A percentile compares a stretch with the other conserved stretches of the same genome.
Conservation (phyloP, 2,113 vertebrate species). For the Phrynosoma blainvillii region DNA sequence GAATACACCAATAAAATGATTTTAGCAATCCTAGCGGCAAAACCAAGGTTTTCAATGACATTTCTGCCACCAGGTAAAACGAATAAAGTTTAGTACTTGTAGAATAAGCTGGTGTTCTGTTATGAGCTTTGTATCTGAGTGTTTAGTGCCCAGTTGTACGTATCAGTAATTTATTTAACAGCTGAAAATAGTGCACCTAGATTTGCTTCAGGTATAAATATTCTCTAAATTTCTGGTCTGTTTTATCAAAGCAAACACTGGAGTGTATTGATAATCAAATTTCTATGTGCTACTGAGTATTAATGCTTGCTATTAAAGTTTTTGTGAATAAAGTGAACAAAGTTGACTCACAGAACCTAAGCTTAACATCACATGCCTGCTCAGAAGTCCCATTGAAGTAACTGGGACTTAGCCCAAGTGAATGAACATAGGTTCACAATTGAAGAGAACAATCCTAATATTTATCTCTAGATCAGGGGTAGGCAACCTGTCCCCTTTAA, state of each 20-base stretch:
- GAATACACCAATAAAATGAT: conserved; percentile 9
- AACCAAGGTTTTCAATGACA: background rate
- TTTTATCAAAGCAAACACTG: background rate
- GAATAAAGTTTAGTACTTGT: conserved; percentile 10
- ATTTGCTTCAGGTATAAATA: too few species aligned
- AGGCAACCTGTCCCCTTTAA: too few species aligned
- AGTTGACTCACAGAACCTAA: too few species aligned
- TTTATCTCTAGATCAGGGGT: too few species aligned
- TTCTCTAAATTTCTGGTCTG: background rate
- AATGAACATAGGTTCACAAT: too few species aligned
- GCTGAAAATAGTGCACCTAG: background rate
- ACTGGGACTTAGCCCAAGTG: background rate
- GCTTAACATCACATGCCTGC: background rate
- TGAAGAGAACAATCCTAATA: too few species aligned
- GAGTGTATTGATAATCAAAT: too few species aligned
- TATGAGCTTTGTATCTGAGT: background rate
- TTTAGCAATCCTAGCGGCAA: background rate
- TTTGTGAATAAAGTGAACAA: too few species aligned
- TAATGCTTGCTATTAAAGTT: too few species aligned
- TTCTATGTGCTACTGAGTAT: too few species aligned
- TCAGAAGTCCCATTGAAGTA: background rate
- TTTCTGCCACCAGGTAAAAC: conserved; percentile 23
- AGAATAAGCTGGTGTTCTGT: background rate
- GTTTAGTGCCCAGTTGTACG: background rate
- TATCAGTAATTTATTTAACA: background rate